These are phyloP conservation scores for Stegastes partitus DNA, from an alignment of 2,113 vertebrate genomes.

Conservation along the genomic window DNA sequence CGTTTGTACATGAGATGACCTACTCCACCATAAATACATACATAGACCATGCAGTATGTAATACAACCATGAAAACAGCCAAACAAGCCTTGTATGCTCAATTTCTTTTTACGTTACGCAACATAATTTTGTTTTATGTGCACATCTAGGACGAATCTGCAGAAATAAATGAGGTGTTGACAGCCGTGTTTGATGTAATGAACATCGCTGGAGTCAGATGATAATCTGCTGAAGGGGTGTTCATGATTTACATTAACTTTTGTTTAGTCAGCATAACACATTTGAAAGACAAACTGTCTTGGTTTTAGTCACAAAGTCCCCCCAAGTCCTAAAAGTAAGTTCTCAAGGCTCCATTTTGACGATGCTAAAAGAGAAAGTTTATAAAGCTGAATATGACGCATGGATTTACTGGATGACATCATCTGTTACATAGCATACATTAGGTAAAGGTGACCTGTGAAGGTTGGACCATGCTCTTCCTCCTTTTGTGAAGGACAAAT, in stretches of 20 bases:
- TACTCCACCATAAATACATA: too few species aligned
- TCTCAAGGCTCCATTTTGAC: neutral
- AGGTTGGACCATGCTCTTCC: slow-evolving; percentile 16
- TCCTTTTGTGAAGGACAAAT: slow-evolving; percentile 51
- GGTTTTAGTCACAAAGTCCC: neutral
- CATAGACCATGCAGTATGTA: too few species aligned
- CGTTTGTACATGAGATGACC: too few species aligned
- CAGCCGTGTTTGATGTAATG: slow-evolving; percentile 12
- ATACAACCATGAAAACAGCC: too few species aligned
- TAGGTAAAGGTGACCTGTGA: neutral
- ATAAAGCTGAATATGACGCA: neutral
- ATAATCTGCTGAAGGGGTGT: slow-evolving; percentile 20
- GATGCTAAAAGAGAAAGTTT: neutral
- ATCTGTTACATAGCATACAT: neutral
- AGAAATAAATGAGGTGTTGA: slow-evolving; percentile 8
- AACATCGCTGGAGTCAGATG: slow-evolving; percentile 11
- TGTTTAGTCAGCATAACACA: slow-evolving; percentile 18
- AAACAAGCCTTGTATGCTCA: neutral
- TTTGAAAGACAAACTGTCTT: neutral
- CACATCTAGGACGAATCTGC: neutral
- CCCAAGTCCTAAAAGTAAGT: neutral
- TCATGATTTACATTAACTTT: slow-evolving; percentile 21
- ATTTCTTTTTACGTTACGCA: neutral
- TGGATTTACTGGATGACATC: neutral
- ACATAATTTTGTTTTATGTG: neutral